Evolutionary conservation across 2,888 invertebrate species (phyloP), one percentile per base, ranked within the genome.

Genomic region (Tryphoninae sp.): DNA sequence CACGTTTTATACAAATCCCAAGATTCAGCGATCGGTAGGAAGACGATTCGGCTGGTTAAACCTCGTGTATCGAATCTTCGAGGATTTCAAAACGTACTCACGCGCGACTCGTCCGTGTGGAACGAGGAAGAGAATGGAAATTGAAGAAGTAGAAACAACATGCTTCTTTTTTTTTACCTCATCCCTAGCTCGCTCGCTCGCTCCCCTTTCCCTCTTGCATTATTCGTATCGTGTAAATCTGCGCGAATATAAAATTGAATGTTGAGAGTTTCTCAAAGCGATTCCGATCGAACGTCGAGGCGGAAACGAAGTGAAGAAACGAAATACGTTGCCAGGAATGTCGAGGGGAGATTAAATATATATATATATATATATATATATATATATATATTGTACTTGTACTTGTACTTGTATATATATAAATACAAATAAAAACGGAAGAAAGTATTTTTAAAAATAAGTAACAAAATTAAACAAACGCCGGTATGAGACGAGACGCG

Each of bases 31-130:
- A 67, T 76, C 75, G 58, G 51, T 64, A 71, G 67, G 45, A 76
- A 80, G 71, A 75, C 75, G 75, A 71, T 76, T 71, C 75, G 65
- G 80, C 65, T 76, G 80, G 80, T 80, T 80, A 74, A 74, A 65
- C 65, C 55, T 55, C 74, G 64, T 55, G 23, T 68, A 55, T 68
- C 53, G 68, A 19, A 51, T 8, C 16, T 13, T 74, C 42, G 64
- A 58, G 8, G 2, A 62, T 72, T 62, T 61, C 61, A 7, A 33
- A 61, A 72, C 11, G 49, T 19, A n/a, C 26, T 49, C 49, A 13
- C 11, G 22, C 19, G 49, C 64, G 67, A 61, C 33, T 0, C 45
- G 19, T 23, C 51, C 61, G 51, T 26, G 59, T 19, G 51, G 42
- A 13, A 55, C 40, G 23, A 45, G 45, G 58, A 74, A 74, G 33